These are phyloP conservation scores for Hemiprocne comata DNA, from an alignment of 2,113 vertebrate species.

Conservation along the genomic window DNA sequence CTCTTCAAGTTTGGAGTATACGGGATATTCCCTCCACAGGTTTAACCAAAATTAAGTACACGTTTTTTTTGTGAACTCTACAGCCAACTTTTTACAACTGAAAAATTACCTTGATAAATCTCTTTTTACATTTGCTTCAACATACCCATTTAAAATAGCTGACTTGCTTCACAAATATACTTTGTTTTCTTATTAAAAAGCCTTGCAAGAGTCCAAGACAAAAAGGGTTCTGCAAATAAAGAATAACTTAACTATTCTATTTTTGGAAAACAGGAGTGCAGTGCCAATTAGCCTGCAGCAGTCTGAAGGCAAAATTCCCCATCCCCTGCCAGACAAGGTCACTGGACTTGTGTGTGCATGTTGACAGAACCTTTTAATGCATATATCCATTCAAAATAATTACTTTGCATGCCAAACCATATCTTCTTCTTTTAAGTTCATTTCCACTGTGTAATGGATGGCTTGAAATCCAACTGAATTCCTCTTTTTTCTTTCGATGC, in stretches of 20 bases:
- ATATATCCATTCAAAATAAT: slow-evolving; percentile 2
- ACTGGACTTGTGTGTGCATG: not conserved
- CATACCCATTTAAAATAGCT: not conserved
- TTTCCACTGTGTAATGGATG: slow-evolving; percentile 6
- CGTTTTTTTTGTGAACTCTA: not conserved
- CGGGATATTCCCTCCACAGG: not conserved
- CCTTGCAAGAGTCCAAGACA: not conserved
- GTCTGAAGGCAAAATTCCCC: not conserved
- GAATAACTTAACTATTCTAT: not conserved
- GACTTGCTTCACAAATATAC: not conserved
- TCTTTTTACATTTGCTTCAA: not conserved
- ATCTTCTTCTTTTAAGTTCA: slow-evolving; percentile 14
- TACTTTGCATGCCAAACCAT: not conserved
- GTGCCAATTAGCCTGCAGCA: slow-evolving; percentile 7
- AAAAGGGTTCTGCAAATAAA: not conserved
- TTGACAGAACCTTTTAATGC: slow-evolving; percentile 26
- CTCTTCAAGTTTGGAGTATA: not conserved
- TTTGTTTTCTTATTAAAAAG: not conserved
- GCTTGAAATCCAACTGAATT: slow-evolving; percentile 42
- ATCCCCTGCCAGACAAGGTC: not conserved
- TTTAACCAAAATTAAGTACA: not conserved
- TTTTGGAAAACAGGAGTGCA: not conserved
- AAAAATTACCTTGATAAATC: not conserved
- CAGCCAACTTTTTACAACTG: not conserved
- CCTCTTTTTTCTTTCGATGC: not conserved